These are phyloP conservation scores for Ascidia mentula DNA, from an alignment of 23 tunicate species.

Conservation along the genomic window DNA sequence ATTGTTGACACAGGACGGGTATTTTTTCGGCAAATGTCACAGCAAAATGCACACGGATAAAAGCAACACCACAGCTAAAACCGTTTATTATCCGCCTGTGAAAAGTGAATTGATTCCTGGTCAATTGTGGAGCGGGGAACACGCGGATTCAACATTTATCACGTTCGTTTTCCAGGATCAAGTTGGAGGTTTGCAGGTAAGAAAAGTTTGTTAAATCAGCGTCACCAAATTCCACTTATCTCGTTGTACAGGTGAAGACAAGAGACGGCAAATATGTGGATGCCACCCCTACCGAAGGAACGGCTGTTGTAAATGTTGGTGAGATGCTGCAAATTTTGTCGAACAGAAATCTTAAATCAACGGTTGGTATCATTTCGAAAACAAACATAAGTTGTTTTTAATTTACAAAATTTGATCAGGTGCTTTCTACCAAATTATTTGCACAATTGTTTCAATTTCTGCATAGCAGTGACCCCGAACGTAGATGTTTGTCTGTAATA, in stretches of 20 bases:
- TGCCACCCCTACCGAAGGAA: not conserved
- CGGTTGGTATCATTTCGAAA: too few species aligned
- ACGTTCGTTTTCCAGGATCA: conserved; percentile 65
- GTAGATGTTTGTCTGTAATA: too few species aligned
- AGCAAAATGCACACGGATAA: conserved; percentile 17
- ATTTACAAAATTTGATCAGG: too few species aligned
- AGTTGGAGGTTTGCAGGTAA: conserved; percentile 53
- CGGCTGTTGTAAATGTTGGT: not conserved
- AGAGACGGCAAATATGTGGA: not conserved
- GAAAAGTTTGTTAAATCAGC: too few species aligned
- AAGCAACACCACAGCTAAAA: conserved; percentile 36
- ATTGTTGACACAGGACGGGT: conserved; percentile 7
- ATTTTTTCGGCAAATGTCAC: conserved; percentile 48
- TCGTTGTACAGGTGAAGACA: not conserved
- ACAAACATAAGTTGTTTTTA: too few species aligned
- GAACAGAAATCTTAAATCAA: not conserved
- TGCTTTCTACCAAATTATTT: too few species aligned
- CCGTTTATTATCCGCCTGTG: conserved; percentile 51
- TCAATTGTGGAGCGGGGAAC: conserved; percentile 47
- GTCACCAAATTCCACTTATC: too few species aligned
- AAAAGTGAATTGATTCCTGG: conserved; percentile 15
- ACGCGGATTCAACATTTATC: conserved; percentile 59
- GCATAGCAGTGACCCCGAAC: too few species aligned
- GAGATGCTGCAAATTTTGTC: not conserved
- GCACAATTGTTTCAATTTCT: too few species aligned